Percentiles rank a stretch among this genome's conserved stretches.
Evolutionary conservation across 2,797 vertebrate genomes (phyloP).

Genomic region (Pipistrellus pygmaeus): DNA sequence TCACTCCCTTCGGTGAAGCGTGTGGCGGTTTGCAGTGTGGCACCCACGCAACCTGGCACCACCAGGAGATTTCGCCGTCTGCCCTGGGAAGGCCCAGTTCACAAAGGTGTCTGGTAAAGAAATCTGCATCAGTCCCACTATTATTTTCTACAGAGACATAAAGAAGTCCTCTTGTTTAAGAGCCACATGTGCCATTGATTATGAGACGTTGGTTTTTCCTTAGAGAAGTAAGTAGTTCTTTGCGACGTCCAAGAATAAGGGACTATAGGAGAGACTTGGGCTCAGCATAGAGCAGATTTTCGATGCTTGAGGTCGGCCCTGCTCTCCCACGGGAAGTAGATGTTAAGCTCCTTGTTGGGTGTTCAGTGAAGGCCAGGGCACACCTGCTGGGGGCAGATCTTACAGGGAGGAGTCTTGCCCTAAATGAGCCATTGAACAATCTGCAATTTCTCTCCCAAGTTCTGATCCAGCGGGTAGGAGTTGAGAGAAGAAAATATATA

Average conservation of each 20-base stretch:
- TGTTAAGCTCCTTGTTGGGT: background rate
- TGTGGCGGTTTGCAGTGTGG: constrained; percentile 75
- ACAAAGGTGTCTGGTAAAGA: constrained; percentile 73
- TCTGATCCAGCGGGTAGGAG: background rate
- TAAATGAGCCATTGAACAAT: background rate
- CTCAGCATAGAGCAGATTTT: background rate
- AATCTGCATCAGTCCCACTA: constrained; percentile 53
- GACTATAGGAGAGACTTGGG: background rate
- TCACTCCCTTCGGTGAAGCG: constrained; percentile 80
- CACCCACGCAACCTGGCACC: constrained; percentile 73
- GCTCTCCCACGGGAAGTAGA: fast-evolving
- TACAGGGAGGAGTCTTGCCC: background rate
- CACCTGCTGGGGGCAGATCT: background rate
- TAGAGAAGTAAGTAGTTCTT: background rate
- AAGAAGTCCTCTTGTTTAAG: constrained; percentile 55
- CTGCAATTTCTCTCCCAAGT: background rate
- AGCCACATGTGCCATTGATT: background rate
- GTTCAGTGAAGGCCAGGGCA: background rate
- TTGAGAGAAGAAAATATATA: background rate
- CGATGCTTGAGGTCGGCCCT: background rate
- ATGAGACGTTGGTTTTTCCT: constrained; percentile 21
- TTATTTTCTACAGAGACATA: constrained; percentile 73
- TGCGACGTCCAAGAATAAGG: background rate
- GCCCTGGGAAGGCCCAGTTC: constrained; percentile 70
- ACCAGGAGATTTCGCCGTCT: constrained; percentile 72